These are phyloP conservation scores for Tipula vernalis DNA, from an alignment of 2,888 invertebrate genomes.

Conservation along the genomic window DNA sequence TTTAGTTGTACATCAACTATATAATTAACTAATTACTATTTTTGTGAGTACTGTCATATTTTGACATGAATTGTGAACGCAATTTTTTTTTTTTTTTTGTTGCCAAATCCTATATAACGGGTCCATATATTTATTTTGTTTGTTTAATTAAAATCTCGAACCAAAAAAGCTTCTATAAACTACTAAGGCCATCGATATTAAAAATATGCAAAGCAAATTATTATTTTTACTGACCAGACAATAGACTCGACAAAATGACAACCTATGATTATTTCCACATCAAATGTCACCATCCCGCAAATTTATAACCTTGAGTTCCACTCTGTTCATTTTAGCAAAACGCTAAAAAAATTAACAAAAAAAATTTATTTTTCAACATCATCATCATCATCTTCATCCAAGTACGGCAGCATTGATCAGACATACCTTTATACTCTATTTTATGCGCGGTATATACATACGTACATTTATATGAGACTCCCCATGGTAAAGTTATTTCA, in stretches of 20 bases:
- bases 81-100: not conserved
- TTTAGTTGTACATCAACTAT: not conserved
- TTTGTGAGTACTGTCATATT: not conserved
- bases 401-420: not conserved
- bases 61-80: not conserved
- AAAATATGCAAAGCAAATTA: not conserved
- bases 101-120: not conserved
- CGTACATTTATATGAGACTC: not conserved
- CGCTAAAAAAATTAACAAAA: not conserved
- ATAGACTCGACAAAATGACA: not conserved
- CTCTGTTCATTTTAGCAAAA: not conserved
- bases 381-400: not conserved
- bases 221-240: not conserved
- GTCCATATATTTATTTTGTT: not conserved
- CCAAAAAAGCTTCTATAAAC: not conserved
- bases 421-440: not conserved
- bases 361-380: not conserved
- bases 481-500: slow-evolving; percentile 5
- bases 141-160: not conserved
- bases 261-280: not conserved
- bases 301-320: not conserved
- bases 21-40: not conserved
- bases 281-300: not conserved
- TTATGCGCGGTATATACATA: no score
- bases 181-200: no score